Evolutionary conservation across 2,888 invertebrate species (phyloP).

Genomic region (Geophilus truncorum): DNA sequence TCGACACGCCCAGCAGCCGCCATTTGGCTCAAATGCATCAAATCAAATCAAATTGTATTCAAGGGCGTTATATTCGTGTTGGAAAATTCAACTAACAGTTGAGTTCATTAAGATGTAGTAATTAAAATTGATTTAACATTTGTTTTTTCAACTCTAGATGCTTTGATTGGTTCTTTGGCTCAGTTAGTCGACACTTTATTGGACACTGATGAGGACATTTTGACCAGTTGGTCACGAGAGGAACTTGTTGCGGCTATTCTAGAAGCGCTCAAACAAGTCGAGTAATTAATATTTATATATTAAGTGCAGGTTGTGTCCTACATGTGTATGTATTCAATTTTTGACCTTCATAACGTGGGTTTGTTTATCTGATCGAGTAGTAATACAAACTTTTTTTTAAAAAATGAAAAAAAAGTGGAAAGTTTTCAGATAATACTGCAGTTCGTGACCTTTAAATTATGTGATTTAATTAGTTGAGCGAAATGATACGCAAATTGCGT

Average conservation of each 20-base stretch:
- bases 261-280: slow-evolving; percentile 29
- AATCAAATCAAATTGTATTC: not conserved
- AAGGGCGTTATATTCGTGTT: not conserved
- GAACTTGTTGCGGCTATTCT: slow-evolving; percentile 14
- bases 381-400: no score
- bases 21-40: not conserved
- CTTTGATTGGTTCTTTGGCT: slow-evolving; percentile 1
- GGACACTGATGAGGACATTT: slow-evolving; percentile 14
- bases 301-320: no score
- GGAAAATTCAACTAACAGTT: slow-evolving; percentile 29
- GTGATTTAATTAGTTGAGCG: no score
- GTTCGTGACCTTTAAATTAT: no score
- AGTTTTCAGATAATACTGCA: no score
- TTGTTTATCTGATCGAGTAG: no score
- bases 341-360: no score
- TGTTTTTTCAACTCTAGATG: not conserved
- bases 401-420: no score
- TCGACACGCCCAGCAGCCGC: not conserved
- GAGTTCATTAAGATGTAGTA: not conserved
- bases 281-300: not conserved
- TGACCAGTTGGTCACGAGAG: not conserved
- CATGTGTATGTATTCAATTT: no score
- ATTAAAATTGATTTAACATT: no score
- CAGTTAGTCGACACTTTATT: slow-evolving; percentile 25
- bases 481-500: no score